Conservation (phyloP, 2,797 vertebrate genomes). For the Hyperoplus lanceolatus region DNA sequence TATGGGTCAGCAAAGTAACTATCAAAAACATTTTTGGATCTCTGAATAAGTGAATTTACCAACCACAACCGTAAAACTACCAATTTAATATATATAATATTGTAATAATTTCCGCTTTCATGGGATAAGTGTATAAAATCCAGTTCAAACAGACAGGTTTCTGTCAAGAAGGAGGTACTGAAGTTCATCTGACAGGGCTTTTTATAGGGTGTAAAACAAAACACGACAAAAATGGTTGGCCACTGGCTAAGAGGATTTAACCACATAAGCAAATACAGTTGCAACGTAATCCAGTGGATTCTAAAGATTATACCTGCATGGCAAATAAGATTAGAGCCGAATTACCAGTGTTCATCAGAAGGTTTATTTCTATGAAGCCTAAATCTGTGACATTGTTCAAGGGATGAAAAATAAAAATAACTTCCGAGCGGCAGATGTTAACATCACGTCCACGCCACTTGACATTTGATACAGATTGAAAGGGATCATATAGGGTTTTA, state of each 20-base stretch:
- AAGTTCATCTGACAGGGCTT: slow-evolving; percentile 1
- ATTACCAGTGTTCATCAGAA: slow-evolving; percentile 45
- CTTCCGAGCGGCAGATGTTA: slow-evolving; percentile 46
- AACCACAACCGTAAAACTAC: too few species aligned
- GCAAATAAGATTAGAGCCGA: slow-evolving; percentile 61
- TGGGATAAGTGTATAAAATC: neutral
- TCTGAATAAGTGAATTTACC: neutral
- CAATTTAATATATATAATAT: too few species aligned
- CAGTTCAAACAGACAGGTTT: neutral
- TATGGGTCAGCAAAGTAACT: too few species aligned
- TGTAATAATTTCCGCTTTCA: too few species aligned
- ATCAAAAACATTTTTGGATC: too few species aligned
- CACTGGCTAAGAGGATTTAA: slow-evolving; percentile 26
- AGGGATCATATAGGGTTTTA: neutral
- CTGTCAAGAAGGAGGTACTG: neutral
- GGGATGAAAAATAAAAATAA: slow-evolving; percentile 35
- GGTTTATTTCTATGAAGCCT: slow-evolving; percentile 24
- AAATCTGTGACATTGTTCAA: slow-evolving; percentile 45
- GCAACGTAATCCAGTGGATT: slow-evolving; percentile 37
- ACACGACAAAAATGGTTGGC: neutral
- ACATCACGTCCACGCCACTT: slow-evolving; percentile 24
- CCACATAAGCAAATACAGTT: slow-evolving; percentile 29
- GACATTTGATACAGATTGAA: slow-evolving; percentile 40
- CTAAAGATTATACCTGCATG: slow-evolving; percentile 41
- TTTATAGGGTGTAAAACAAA: neutral